Base-by-base conservation (phyloP, 1,140 invertebrate genomes). In the Araneus ventricosus region DNA sequence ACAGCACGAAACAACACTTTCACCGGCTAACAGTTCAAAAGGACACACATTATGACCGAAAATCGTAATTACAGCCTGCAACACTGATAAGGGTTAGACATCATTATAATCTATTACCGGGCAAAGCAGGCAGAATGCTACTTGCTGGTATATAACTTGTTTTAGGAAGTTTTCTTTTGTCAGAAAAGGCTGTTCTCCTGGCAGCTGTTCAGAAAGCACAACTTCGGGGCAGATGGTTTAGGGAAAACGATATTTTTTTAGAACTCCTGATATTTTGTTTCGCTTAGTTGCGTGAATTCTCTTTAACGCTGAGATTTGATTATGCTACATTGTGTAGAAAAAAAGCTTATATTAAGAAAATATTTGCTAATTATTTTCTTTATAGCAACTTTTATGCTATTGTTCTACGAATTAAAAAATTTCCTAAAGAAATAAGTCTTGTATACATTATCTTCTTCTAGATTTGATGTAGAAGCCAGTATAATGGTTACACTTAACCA, bases 31-130 rank as follows among this genome's bases (percentile, higher is more conserved):
- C n/a, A 57, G 88, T 75, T 59, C 67, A 34, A 90, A 79, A 90
- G 39, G 67, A 90, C 70, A 79, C 80, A 37, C 87, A 88, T 70
- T 88, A 90, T 59, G 27, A 57, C 61, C 45, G 52, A 87, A 80
- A 90, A 57, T 90, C 70, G 67, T 90, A 90, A 90, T 90, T 90
- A 79, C 17, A 80, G 67, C 39, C 41, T 79, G 67, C 39, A 59
- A 90, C 30, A 75, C 88, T 80, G 88, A 90, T 90, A 90, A 79
- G 67, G 67, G 88, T 90, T 90, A 90, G 88, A 57, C 88, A 90
- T 57, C 88, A 90, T 90, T 80, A 90, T 90, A 90, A 90, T 79
- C 88, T 90, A 90, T 90, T 90, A 90, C 88, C 70, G 59, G 10
- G 30, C 22, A 61, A 87, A 87, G 57, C 85, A 87, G 57, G 8